These are phyloP conservation scores for Zonotrichia albicollis DNA, from an alignment of 2,797 vertebrate species.

Conservation along the genomic window DNA sequence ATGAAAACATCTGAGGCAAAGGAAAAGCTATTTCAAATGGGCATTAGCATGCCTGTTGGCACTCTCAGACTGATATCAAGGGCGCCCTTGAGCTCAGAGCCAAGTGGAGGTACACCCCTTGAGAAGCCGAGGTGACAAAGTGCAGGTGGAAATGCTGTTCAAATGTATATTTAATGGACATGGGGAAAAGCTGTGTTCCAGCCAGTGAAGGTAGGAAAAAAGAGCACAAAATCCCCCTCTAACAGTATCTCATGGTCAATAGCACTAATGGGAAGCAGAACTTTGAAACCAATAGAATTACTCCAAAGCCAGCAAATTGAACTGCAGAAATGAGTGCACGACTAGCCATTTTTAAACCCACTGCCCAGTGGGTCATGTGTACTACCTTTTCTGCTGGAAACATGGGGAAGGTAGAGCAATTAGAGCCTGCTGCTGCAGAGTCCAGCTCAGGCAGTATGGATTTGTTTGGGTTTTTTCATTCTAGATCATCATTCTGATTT, in stretches of 20 bases:
- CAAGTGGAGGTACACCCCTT: constrained; percentile 63
- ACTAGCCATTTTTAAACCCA: neutral
- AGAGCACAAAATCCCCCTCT: neutral
- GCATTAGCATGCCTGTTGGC: constrained; percentile 66
- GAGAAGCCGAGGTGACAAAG: constrained; percentile 62
- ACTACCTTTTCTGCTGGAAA: neutral
- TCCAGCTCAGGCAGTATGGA: neutral
- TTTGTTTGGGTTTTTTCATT: neutral
- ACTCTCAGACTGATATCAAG: constrained; percentile 65
- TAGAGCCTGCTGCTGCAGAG: neutral
- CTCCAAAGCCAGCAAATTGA: neutral
- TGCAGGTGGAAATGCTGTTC: constrained; percentile 67
- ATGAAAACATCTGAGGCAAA: constrained; percentile 56
- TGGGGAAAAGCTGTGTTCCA: constrained; percentile 46
- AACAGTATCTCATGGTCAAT: neutral
- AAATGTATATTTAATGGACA: constrained; percentile 73
- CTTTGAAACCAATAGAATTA: neutral
- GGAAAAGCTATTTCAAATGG: constrained; percentile 63
- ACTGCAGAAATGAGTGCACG: neutral
- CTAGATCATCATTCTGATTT: neutral
- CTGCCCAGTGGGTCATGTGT: neutral
- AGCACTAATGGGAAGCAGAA: constrained; percentile 27
- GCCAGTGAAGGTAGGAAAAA: neutral
- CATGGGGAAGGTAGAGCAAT: neutral
- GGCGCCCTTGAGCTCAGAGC: constrained; percentile 61